These are phyloP conservation scores for Yponomeuta sedellus DNA, from an alignment of 2,888 invertebrate genomes.

Conservation along the genomic window DNA sequence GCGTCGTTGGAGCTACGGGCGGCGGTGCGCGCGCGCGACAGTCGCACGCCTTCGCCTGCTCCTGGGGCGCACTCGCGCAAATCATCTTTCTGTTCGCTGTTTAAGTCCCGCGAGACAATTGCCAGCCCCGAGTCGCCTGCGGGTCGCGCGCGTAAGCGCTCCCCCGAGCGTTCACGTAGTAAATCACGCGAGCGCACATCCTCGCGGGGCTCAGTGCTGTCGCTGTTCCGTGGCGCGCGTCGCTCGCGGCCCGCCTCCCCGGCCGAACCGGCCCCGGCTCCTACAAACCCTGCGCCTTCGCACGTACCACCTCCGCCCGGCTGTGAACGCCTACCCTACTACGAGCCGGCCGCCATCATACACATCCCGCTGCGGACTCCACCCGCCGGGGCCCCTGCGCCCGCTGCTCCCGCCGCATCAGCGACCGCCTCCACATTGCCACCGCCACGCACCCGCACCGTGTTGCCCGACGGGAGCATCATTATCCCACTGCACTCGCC, in stretches of 20 bases:
- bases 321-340: constrained; percentile 70
- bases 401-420: constrained; percentile 23
- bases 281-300: constrained; percentile 40
- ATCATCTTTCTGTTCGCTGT: constrained; percentile 88
- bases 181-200: constrained; percentile 80
- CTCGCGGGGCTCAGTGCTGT: constrained; percentile 80
- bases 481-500: constrained; percentile 73
- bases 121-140: constrained; percentile 80
- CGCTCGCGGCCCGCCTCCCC: constrained; percentile 31
- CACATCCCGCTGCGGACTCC: constrained; percentile 86
- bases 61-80: constrained; percentile 81
- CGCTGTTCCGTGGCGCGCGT: constrained; percentile 79
- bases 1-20: constrained; percentile 72
- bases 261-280: constrained; percentile 25
- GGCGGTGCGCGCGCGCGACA: constrained; percentile 26
- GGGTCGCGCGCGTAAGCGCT: constrained; percentile 56
- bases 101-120: constrained; percentile 82
- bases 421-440: constrained; percentile 33
- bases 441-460: constrained; percentile 42
- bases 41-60: constrained; percentile 82
- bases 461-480: constrained; percentile 76
- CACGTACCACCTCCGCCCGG: constrained; percentile 22
- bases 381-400: constrained; percentile 76
- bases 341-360: constrained; percentile 80
- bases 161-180: constrained; percentile 77